A percentile compares a stretch with the other conserved stretches of the same genome.
Conservation (phyloP, 2,113 vertebrate genomes). For the Leucopsar rothschildi region DNA sequence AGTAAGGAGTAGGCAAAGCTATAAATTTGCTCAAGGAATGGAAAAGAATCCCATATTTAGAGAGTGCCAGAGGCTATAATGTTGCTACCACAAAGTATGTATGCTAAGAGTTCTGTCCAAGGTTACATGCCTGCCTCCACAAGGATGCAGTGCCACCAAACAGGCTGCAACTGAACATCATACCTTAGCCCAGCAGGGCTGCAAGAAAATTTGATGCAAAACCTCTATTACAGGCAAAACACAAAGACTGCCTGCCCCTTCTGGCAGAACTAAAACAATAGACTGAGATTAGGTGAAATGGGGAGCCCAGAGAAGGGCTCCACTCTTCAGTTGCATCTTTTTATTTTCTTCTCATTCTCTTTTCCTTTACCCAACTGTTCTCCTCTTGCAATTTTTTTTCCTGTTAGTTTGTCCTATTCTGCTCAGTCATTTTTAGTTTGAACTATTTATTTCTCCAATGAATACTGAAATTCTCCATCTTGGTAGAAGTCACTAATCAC, state of each 20-base stretch:
- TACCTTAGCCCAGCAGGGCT: not conserved
- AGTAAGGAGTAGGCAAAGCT: not conserved
- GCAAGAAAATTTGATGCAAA: not conserved
- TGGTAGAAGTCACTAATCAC: not conserved
- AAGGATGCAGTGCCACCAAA: not conserved
- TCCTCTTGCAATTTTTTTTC: not conserved
- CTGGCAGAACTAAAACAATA: not conserved
- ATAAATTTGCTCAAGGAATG: not conserved
- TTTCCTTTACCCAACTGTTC: not conserved
- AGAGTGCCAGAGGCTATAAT: not conserved
- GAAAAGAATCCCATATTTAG: not conserved
- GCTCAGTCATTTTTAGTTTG: not conserved
- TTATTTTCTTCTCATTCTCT: not conserved
- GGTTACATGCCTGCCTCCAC: not conserved
- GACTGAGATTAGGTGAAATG: not conserved
- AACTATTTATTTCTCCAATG: not conserved
- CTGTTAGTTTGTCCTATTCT: not conserved
- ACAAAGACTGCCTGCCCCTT: not conserved
- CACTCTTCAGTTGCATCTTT: not conserved
- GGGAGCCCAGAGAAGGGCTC: not conserved
- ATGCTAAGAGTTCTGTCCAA: not conserved
- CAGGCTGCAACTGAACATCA: not conserved
- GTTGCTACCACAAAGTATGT: not conserved
- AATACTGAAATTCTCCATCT: not conserved
- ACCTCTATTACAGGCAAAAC: not conserved